Evolutionary conservation across 2,113 vertebrate genomes (phyloP), one percentile per base, ranked within the genome.

Genomic region (Thryonomys swinderianus): DNA sequence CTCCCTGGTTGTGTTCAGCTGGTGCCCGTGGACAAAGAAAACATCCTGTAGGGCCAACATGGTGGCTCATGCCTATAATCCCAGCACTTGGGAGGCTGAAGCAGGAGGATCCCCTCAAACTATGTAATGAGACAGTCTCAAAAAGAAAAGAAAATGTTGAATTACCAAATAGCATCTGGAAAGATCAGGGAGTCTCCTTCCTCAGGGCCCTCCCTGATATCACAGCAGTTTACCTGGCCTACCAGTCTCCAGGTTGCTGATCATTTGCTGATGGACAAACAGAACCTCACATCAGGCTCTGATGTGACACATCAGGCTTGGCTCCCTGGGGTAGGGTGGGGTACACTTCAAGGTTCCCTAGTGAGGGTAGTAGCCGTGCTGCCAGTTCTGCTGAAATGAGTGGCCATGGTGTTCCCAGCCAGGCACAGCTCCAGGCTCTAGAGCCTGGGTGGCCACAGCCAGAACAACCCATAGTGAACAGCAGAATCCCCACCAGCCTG

Each of bases 271-370:
- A 42, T 7, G 10, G 45, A 37, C 23, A 13, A 10, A 7, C 11
- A 2, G 37, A 34, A 5, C 4, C 8, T 42, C 17, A 14, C n/a
- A 34, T 51, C 74, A 55, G 53, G 53, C 53, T 55, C 74, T 78
- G 45, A 78, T 32, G 45, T 9, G 3, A 61, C 0, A 2, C 13
- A 0, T 0, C 17, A 62, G 27, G 61, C 8, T 0, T 53, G 8
- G 32, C 76, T 4, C 37, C 27, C 55, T 2, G 3, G 42, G 9
- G 7, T 23, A 0, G 14, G 13, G 40, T 90, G 2, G 53, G 34
- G 23, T 10, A 13, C 20, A 2, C 14, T 32, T 20, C n/a, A 85
- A 55, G 48, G 18, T 55, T 85, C 80, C 27, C 4, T 42, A 23
- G 40, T 48, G 25, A 14, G 55, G 23, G 5, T 10, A 42, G 4